phyloP scores from a whole-genome alignment of 2,113 vertebrate genomes.

The Sphaerodactylus townsendi region DNA sequence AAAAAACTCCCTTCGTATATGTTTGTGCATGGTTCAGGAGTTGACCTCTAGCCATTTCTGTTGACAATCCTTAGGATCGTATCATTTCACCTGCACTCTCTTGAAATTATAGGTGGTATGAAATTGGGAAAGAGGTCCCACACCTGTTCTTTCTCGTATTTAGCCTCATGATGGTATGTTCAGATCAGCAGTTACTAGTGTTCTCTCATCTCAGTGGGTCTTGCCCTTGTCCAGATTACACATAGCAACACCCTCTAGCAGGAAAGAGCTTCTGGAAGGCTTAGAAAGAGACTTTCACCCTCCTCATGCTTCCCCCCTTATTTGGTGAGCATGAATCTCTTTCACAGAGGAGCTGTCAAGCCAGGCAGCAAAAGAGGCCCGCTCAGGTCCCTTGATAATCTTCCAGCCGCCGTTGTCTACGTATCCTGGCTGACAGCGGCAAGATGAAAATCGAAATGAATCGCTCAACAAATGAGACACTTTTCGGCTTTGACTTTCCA shows the following conservation, averaged over 20 bases:
- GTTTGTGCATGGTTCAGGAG: too few species aligned
- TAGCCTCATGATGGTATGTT: too few species aligned
- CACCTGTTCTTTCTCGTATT: too few species aligned
- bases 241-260: neutral
- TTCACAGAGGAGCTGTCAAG: slow-evolving; percentile 64
- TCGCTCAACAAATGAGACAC: slow-evolving; percentile 66
- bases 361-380: slow-evolving; percentile 51
- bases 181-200: too few species aligned
- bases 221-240: neutral
- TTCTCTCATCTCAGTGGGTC: neutral
- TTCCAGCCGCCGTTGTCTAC: slow-evolving; percentile 60
- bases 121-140: too few species aligned
- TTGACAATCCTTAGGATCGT: too few species aligned
- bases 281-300: slow-evolving; percentile 41
- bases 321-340: slow-evolving; percentile 64
- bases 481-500: slow-evolving; percentile 67
- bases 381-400: slow-evolving; percentile 60
- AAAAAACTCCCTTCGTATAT: too few species aligned
- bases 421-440: slow-evolving; percentile 65
- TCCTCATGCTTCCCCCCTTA: slow-evolving; percentile 40
- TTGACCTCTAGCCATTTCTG: too few species aligned
- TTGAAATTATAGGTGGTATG: too few species aligned
- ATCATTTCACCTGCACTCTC: too few species aligned
- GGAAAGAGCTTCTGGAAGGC: slow-evolving; percentile 9
- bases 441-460: slow-evolving; percentile 67